These are phyloP conservation scores for Xylocampa areola DNA, from an alignment of 2,888 invertebrate species.

Conservation along the genomic window DNA sequence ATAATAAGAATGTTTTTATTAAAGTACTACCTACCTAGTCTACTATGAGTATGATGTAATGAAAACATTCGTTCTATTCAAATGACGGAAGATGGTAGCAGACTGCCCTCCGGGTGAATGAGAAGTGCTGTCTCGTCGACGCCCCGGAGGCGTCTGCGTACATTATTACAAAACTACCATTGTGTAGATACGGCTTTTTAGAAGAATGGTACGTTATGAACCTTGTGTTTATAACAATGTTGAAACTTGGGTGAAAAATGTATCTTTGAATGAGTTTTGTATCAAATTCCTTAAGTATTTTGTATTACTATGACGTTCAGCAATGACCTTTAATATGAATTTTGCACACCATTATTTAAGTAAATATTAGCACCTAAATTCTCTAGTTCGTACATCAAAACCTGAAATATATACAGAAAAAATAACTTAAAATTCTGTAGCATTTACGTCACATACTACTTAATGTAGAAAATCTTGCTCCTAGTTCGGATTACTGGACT, in stretches of 20 bases:
- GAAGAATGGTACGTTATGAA: constrained; percentile 1
- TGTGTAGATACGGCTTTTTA: constrained; percentile 22
- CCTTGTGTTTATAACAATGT: neutral
- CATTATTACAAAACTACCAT: constrained; percentile 63
- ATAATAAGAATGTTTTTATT: constrained; percentile 31
- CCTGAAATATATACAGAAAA: neutral
- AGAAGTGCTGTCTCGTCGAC: constrained; percentile 59
- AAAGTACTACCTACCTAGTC: constrained; percentile 20
- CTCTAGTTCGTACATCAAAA: neutral
- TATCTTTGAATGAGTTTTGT: too few species aligned
- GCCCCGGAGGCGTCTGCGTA: constrained; percentile 54
- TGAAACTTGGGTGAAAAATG: neutral
- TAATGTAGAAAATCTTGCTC: constrained; percentile 29
- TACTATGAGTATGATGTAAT: constrained; percentile 29
- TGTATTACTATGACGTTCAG: too few species aligned
- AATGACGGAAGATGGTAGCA: constrained; percentile 67
- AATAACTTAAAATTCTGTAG: constrained; percentile 11
- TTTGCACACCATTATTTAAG: too few species aligned
- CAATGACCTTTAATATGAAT: too few species aligned
- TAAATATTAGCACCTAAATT: too few species aligned
- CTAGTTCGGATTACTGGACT: constrained; percentile 33
- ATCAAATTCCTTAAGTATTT: too few species aligned
- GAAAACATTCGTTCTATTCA: constrained; percentile 59
- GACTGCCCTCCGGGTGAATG: constrained; percentile 61
- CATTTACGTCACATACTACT: constrained; percentile 7